Base-by-base conservation (phyloP, 2,797 vertebrate species). In the Urosaurus nigricauda region DNA sequence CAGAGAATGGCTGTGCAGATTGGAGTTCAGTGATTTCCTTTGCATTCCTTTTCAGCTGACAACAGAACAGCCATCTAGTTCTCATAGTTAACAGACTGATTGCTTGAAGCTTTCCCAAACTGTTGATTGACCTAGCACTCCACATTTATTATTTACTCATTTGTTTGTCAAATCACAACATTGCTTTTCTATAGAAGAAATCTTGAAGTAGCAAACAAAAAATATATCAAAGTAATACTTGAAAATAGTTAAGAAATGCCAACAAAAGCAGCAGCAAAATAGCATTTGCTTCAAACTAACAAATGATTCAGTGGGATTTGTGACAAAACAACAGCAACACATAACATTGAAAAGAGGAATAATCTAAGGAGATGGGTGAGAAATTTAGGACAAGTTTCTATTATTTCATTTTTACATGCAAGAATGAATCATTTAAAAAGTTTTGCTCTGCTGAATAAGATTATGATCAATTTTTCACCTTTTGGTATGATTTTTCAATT, bases 31-130 rank as follows among this genome's bases (percentile, higher is more conserved):
- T 24, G 17, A 40, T 56, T 88, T 86, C 9, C 60, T 82, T 86
- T 77, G 40, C 75, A 47, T 56, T 40, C 24, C 4, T 43, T 37
- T 75, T 88, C 79, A 79, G 58, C 81, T 19, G 79, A 89, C 37
- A 29, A 47, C 2, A 2, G 56, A 29, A 84, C 37, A 77, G 56
- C 43, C 4, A 29, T 0, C 0, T 65, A 87, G 83, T 1, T 32
- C 68, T 16, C 16, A 29, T 47, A 32, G 11, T 43, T 78, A 43
- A 78, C 35, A 86, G 58, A 63, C 9, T 24, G 6, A 32, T 77
- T 43, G 32, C 63, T 71, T 68, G n/a, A 43, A 65, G n/a, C 56
- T 32, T 47, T 47, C 26, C n/a, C 73, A 77, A 68, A 63, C 60
- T 63, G 5, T 84, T 53, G 58, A 68, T 35, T 65, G 56, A 26